Evolutionary conservation across 2,113 vertebrate species (phyloP).

Genomic region (Psittacus erithacus): DNA sequence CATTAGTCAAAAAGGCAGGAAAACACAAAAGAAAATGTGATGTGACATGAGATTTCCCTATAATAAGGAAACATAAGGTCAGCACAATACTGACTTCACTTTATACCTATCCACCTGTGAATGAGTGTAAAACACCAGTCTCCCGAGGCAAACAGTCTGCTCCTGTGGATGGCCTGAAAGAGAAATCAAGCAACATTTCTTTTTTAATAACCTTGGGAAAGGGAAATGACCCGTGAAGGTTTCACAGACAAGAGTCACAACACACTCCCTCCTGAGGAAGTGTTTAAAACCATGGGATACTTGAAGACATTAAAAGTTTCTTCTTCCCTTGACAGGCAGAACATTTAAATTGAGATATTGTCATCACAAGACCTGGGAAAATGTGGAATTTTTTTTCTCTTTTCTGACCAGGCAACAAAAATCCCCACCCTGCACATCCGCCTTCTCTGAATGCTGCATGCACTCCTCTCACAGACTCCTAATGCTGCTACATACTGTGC

Average conservation of each 20-base stretch:
- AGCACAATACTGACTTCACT: background rate
- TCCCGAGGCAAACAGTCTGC: background rate
- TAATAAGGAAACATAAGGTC: background rate
- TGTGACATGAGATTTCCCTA: background rate
- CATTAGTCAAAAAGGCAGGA: background rate
- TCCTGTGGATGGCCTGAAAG: background rate
- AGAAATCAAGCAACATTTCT: background rate
- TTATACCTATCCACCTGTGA: background rate
- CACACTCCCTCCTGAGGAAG: constrained; percentile 57
- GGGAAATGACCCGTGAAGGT: constrained; percentile 40
- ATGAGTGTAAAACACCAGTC: background rate
- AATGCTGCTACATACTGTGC: background rate
- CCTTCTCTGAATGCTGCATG: background rate
- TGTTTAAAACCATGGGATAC: constrained; percentile 4
- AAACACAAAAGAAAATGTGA: background rate
- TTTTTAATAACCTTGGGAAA: background rate
- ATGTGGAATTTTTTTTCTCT: background rate
- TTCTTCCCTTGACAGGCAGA: constrained; percentile 8
- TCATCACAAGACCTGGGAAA: background rate
- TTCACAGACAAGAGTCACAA: constrained; percentile 13
- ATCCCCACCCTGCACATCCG: background rate
- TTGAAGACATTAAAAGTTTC: constrained; percentile 25
- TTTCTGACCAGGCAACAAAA: background rate
- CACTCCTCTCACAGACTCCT: background rate
- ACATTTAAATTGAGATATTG: background rate